phyloP scores from a whole-genome alignment of 2,113 vertebrate species.

The Ptychochromis oligacanthus region DNA sequence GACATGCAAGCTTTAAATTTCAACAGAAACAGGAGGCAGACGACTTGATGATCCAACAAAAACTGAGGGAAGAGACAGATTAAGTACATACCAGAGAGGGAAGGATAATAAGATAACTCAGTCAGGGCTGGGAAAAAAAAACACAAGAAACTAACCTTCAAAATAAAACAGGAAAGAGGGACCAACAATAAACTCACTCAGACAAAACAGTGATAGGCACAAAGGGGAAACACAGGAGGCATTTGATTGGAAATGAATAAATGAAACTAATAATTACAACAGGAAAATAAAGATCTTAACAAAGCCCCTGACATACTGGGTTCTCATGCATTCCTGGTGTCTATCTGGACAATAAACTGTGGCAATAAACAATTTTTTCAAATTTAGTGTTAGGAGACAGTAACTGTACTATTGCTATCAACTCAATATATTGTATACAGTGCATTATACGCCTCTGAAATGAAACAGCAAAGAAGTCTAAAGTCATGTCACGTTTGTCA shows the following conservation, averaged over 20 bases:
- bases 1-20: neutral
- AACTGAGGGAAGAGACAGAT: neutral
- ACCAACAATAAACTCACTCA: neutral
- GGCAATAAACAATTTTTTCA: no score
- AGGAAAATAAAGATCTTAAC: no score
- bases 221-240: neutral
- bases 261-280: neutral
- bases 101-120: neutral
- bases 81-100: neutral
- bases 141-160: neutral
- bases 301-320: neutral
- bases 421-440: no score
- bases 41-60: neutral
- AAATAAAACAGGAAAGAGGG: neutral
- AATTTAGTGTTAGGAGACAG: neutral
- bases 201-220: neutral
- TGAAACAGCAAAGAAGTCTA: neutral
- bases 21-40: neutral
- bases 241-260: no score
- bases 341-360: no score
- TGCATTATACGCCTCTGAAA: neutral
- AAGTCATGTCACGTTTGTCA: neutral
- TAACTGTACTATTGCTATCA: neutral
- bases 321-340: neutral
- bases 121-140: neutral